phyloP scores from a whole-genome alignment of 1,140 invertebrate species.

The Ceratosolen solmsi region DNA sequence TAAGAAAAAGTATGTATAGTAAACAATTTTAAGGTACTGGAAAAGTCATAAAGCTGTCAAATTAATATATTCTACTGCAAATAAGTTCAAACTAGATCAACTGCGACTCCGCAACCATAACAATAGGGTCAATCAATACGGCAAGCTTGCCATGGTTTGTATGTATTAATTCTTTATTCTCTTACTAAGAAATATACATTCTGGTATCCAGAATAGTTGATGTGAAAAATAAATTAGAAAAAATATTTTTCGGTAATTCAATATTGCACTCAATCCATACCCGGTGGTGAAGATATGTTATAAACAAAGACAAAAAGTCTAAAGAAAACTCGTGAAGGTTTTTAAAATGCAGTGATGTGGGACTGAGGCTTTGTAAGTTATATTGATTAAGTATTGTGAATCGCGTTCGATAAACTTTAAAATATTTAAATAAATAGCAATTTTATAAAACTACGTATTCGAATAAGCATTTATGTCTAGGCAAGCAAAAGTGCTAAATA shows the following conservation, averaged over 20 bases:
- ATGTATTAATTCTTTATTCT: conserved; percentile 20
- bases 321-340: conserved; percentile 34
- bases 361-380: no score
- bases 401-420: conserved; percentile 23
- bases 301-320: conserved; percentile 9
- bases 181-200: conserved; percentile 18
- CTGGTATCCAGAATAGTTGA: conserved; percentile 5
- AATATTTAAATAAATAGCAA: conserved; percentile 37
- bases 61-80: conserved; percentile 75
- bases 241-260: conserved; percentile 6
- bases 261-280: conserved; percentile 26
- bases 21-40: conserved; percentile 61
- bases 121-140: conserved; percentile 61
- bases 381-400: conserved; percentile 35
- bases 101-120: conserved; percentile 75
- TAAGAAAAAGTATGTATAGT: conserved; percentile 50
- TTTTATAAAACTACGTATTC: conserved; percentile 56
- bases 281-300: not conserved
- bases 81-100: conserved; percentile 74
- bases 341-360: no score
- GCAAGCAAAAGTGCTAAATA: conserved; percentile 57
- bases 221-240: conserved; percentile 6
- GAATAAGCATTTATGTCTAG: conserved; percentile 58
- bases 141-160: conserved; percentile 51
- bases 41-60: conserved; percentile 72